Evolutionary conservation across 2,888 invertebrate species (phyloP).

Genomic region (Lucinisca nassula): DNA sequence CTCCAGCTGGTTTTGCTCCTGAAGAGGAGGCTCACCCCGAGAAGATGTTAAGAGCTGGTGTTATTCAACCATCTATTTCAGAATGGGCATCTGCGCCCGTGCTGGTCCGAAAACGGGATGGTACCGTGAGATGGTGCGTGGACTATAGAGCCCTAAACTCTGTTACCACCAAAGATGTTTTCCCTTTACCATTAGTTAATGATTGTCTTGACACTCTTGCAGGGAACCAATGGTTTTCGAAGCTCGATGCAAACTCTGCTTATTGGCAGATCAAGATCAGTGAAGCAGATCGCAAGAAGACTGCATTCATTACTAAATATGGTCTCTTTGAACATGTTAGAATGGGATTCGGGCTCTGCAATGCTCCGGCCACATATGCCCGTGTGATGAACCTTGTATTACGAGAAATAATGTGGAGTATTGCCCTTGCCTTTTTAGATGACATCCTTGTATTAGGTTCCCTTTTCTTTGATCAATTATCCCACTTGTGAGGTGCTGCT

Average conservation of each 20-base stretch:
- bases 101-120: not conserved
- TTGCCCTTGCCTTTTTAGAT: not conserved
- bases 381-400: not conserved
- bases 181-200: constrained; percentile 31
- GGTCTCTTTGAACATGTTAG: not conserved
- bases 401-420: not conserved
- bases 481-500: not conserved
- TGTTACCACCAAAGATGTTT: constrained; percentile 25
- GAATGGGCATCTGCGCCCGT: constrained; percentile 2
- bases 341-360: not conserved
- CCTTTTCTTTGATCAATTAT: not conserved
- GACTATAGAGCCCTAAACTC: constrained; percentile 18
- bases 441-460: not conserved
- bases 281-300: constrained; percentile 54
- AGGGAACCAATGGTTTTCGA: constrained; percentile 51
- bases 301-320: constrained; percentile 19
- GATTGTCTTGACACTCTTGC: constrained; percentile 55
- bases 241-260: constrained; percentile 59
- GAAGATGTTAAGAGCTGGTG: not conserved
- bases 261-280: constrained; percentile 53
- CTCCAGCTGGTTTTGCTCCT: not conserved
- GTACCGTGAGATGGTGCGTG: constrained; percentile 19
- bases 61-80: not conserved
- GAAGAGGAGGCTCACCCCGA: not conserved
- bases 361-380: not conserved